Evolutionary conservation across 2,888 invertebrate genomes (phyloP), one percentile per base, ranked within the genome.

Genomic region (Hartigia nigra): DNA sequence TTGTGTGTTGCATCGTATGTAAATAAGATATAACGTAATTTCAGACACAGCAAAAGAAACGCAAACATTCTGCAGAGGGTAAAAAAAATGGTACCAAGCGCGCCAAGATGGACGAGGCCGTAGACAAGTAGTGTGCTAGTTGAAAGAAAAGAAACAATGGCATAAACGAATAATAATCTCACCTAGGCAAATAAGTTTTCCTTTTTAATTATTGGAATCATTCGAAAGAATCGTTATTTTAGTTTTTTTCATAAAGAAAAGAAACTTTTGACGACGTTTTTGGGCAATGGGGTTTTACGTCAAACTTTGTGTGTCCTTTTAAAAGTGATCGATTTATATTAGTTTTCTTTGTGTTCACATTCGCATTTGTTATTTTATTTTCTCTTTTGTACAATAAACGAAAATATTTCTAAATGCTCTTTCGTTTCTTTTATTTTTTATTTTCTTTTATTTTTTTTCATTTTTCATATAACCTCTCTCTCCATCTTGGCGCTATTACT

Each of bases 81-180:
- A 91, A 91, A 91, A 91, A 91, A 91, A 91, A 91, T 88, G 91
- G 91, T 87, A 90, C 90, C 88, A 90, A 91, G 88, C 90, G 91
- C 90, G 86, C 89, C 86, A 90, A 90, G 88, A 85, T 89, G 89
- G 91, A 90, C 82, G 91, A 90, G 88, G 90, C 90, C 83, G 88
- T 91, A 91, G 90, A 91, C 88, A 91, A 91, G 88, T 91, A 87
- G 86, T 35, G 23, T 23, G 36, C 34, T 74, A 55, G 23, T 55
- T 55, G 39, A 55, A 9, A 23, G 23, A 55, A 55, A 55, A 55
- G 39, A 70, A 74, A 78, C 55, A 74, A 78, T 78, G 72, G 75
- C 78, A 78, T 76, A 76, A 74, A 72, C 36, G 31, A 72, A 72
- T 55, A 55, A 72, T 55, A 55, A 72, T 14, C 31, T 31, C 72